Conservation (phyloP, 2,113 vertebrate genomes). For the Nothobranchius kuhntae region DNA sequence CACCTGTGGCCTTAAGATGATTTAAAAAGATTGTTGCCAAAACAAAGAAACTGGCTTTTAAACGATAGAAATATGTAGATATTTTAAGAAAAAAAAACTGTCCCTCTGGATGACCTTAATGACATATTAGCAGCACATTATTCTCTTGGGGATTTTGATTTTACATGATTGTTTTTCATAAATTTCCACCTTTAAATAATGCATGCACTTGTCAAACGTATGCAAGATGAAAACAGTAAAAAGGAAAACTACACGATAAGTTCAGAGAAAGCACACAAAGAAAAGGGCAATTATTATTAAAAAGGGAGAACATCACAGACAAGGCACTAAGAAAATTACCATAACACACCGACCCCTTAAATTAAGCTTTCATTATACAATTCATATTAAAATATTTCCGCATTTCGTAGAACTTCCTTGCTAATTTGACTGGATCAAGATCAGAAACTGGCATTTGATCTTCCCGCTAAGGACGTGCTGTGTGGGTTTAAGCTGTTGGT, state of each 20-base stretch:
- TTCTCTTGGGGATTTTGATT: constrained; percentile 9
- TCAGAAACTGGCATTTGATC: constrained; percentile 44
- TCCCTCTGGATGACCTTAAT: constrained; percentile 1
- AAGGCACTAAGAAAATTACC: not conserved
- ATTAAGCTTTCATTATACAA: constrained; percentile 15
- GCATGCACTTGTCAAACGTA: not conserved
- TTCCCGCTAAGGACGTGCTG: constrained; percentile 12
- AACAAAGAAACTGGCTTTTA: constrained; percentile 12
- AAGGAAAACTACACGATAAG: not conserved
- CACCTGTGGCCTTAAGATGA: constrained; percentile 14
- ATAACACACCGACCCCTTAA: constrained; percentile 16
- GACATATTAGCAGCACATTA: not conserved
- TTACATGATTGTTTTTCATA: not conserved
- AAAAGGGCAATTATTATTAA: not conserved
- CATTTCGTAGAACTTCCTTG: constrained; percentile 26
- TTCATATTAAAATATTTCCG: constrained; percentile 32
- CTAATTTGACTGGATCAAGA: constrained; percentile 31
- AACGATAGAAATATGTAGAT: not conserved
- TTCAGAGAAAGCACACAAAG: constrained; percentile 4
- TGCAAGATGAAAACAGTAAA: not conserved
- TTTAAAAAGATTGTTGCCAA: constrained; percentile 38
- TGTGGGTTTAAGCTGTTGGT: constrained; percentile 15
- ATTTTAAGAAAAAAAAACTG: not conserved
- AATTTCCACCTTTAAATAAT: not conserved
- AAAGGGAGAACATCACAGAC: not conserved